A percentile compares a stretch with the other conserved stretches of the same genome.
Conservation (phyloP, 64 coral and sea anemone species). For the Actinia equina region DNA sequence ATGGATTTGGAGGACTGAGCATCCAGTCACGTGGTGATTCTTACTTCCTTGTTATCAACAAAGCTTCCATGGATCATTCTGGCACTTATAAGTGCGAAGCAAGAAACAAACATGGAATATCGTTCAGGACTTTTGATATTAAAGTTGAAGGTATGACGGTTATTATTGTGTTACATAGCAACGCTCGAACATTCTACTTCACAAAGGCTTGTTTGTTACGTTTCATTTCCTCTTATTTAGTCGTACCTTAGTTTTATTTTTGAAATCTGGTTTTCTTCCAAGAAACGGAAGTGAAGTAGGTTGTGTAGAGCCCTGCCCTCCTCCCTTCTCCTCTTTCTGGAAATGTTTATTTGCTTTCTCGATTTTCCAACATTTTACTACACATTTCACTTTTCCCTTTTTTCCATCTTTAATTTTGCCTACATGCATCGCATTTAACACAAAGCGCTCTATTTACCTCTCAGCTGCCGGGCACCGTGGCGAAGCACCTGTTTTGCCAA, state of each 20-base stretch:
- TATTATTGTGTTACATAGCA: background rate
- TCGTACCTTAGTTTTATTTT: too few species aligned
- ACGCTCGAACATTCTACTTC: background rate
- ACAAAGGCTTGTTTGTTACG: background rate
- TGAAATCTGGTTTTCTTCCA: too few species aligned
- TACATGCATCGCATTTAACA: background rate
- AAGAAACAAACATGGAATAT: slow-evolving; percentile 37
- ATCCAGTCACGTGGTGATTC: slow-evolving; percentile 70
- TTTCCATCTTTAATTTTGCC: background rate
- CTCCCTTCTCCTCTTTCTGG: too few species aligned
- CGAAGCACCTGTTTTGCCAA: background rate
- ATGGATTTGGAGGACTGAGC: slow-evolving; percentile 31
- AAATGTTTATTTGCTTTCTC: background rate
- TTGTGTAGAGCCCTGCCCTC: too few species aligned
- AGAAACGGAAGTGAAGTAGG: too few species aligned
- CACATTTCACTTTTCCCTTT: background rate
- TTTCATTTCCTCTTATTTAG: background rate
- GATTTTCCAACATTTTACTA: background rate
- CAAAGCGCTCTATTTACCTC: background rate
- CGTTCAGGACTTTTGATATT: slow-evolving; percentile 37
- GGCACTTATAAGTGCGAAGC: slow-evolving; percentile 57
- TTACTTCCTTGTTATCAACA: slow-evolving; percentile 62
- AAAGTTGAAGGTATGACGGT: slow-evolving; percentile 40
- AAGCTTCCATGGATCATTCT: slow-evolving; percentile 38
- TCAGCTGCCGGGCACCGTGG: background rate